phyloP scores from a whole-genome alignment of 2,797 vertebrate genomes.

The Mus spretus region DNA sequence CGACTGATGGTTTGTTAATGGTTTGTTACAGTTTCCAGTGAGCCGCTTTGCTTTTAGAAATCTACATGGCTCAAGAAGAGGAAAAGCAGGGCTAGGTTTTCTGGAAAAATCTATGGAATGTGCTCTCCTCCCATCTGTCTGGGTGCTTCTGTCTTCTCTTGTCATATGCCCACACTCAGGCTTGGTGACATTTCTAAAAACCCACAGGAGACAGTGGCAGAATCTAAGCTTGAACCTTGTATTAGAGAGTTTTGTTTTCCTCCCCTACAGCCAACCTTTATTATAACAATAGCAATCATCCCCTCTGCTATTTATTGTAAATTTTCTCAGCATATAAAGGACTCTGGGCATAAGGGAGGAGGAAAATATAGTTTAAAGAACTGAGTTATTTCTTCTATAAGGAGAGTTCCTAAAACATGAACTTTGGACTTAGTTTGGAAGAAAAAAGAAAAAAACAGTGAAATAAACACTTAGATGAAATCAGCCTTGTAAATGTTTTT shows the following conservation, averaged over 20 bases:
- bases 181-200: neutral
- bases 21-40: neutral
- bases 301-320: neutral
- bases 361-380: conserved; percentile 41
- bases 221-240: neutral
- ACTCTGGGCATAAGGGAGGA: neutral
- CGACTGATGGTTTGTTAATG: neutral
- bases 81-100: conserved; percentile 55
- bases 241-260: neutral
- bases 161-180: neutral
- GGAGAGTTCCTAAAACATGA: conserved; percentile 46
- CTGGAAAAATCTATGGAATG: conserved; percentile 54
- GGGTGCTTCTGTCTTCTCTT: neutral
- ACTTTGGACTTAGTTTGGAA: conserved; percentile 61
- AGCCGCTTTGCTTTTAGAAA: neutral
- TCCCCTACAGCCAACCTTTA: neutral
- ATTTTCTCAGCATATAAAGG: neutral
- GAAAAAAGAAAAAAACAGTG: conserved; percentile 9
- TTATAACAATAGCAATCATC: neutral
- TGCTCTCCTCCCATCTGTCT: neutral
- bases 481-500: conserved; percentile 41
- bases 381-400: neutral
- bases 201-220: neutral
- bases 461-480: conserved; percentile 47
- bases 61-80: neutral